Evolutionary conservation across 2,888 invertebrate genomes (phyloP).

Genomic region (Leistus spinibarbis): DNA sequence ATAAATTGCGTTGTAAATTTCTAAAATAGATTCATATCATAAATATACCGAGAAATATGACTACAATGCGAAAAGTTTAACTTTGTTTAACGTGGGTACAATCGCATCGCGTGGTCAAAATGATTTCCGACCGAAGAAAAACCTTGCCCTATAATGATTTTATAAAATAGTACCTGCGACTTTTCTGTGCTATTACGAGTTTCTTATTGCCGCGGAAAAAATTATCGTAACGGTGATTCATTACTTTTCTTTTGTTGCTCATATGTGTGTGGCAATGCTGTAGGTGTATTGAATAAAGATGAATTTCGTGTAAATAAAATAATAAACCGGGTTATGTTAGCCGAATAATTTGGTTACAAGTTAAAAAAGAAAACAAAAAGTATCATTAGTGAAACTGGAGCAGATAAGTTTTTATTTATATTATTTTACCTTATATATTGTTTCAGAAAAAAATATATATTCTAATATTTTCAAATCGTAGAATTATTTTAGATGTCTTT

Average conservation of each 20-base stretch:
- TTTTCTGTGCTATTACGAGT: conserved; percentile 19
- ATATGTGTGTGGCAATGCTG: not conserved
- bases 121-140: conserved; percentile 30
- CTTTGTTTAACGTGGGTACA: not conserved
- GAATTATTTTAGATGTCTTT: no score
- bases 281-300: not conserved
- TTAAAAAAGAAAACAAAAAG: no score
- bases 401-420: no score
- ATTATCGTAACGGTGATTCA: not conserved
- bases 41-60: not conserved
- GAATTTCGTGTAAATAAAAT: not conserved
- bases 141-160: conserved; percentile 24
- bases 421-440: no score
- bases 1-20: not conserved
- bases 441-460: no score
- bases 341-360: no score
- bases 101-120: conserved; percentile 26
- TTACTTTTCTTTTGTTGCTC: not conserved
- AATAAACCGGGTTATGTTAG: no score
- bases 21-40: not conserved
- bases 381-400: no score
- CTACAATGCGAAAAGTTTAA: not conserved
- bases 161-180: conserved; percentile 17
- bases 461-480: no score
- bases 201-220: conserved; percentile 17